phyloP scores from a whole-genome alignment of 2,888 invertebrate genomes.

The Diploptera punctata region DNA sequence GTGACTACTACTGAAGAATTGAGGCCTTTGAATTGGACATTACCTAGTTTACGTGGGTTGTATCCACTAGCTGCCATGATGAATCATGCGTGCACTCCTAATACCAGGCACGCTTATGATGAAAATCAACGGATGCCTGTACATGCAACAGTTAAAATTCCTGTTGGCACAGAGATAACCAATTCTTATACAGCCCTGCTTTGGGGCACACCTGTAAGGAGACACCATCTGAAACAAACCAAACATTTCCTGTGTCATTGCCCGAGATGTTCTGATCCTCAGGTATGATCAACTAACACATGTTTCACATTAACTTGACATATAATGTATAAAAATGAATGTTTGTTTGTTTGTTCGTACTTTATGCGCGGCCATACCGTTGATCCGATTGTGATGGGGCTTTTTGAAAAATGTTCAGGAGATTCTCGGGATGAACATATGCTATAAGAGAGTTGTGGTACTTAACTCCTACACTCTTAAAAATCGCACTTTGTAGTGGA shows the following conservation, averaged over 20 bases:
- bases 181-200: slow-evolving; percentile 69
- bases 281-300: slow-evolving; percentile 50
- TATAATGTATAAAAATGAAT: no score
- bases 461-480: no score
- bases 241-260: slow-evolving; percentile 75
- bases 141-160: slow-evolving; percentile 65
- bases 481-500: no score
- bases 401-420: no score
- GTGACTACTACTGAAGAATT: background rate
- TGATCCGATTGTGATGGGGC: no score
- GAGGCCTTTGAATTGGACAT: background rate
- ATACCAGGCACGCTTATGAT: slow-evolving; percentile 69
- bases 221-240: slow-evolving; percentile 66
- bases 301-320: slow-evolving; percentile 18
- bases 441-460: no score
- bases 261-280: slow-evolving; percentile 68
- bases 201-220: slow-evolving; percentile 71
- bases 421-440: no score
- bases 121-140: slow-evolving; percentile 62
- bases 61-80: slow-evolving; percentile 71
- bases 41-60: slow-evolving; percentile 63
- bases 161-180: slow-evolving; percentile 67
- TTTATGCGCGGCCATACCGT: no score
- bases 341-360: no score
- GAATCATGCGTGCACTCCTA: slow-evolving; percentile 74